Conservation (phyloP, 2,888 invertebrate genomes). For the Agrochola lota region DNA sequence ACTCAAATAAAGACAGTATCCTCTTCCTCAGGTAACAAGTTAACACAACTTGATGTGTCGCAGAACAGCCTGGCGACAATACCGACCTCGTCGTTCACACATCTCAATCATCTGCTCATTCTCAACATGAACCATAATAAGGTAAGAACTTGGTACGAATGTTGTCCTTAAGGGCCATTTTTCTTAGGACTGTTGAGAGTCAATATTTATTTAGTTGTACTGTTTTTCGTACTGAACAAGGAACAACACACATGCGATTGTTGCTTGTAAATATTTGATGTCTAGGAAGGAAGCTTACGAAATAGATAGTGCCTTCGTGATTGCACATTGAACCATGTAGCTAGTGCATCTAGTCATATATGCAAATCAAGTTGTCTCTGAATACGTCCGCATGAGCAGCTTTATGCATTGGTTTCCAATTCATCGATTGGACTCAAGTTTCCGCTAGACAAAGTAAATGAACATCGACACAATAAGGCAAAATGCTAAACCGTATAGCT, state of each 20-base stretch:
- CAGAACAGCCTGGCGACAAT: slow-evolving; percentile 95
- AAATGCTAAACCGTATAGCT: not conserved
- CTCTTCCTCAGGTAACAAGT: slow-evolving; percentile 92
- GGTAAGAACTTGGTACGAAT: slow-evolving; percentile 71
- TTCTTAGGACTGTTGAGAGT: not conserved
- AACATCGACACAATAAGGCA: not conserved
- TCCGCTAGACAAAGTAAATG: not conserved
- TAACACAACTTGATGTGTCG: slow-evolving; percentile 97
- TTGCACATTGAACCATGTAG: not conserved
- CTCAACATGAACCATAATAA: slow-evolving; percentile 97
- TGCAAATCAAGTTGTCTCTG: not conserved
- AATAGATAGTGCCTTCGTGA: not conserved
- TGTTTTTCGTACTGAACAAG: slow-evolving; percentile 6
- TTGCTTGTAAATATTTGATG: slow-evolving; percentile 2
- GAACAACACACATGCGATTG: not conserved
- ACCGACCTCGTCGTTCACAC: slow-evolving; percentile 94
- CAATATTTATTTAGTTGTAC: not conserved
- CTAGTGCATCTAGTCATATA: not conserved
- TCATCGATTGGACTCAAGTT: not conserved
- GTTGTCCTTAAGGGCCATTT: not conserved
- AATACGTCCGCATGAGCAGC: not conserved
- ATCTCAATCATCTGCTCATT: slow-evolving; percentile 95
- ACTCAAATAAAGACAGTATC: slow-evolving; percentile 34
- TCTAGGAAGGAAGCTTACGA: not conserved
- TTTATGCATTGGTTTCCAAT: slow-evolving; percentile 1